These are phyloP conservation scores for Nothoprocta perdicaria DNA, from an alignment of 2,113 vertebrate genomes.

Conservation along the genomic window DNA sequence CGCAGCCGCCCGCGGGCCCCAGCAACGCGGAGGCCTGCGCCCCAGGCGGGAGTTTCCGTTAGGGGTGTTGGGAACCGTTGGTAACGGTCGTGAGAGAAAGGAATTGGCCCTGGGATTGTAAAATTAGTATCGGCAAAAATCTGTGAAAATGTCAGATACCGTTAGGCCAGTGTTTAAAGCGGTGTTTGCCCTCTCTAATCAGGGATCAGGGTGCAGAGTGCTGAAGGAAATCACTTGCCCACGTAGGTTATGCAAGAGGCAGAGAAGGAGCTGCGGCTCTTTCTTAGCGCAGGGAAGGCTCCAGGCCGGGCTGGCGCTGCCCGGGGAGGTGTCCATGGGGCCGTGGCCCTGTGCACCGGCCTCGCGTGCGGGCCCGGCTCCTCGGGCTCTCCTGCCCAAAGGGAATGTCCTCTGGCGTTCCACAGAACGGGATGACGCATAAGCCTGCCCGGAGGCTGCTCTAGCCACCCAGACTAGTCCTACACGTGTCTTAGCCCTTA, in stretches of 20 bases:
- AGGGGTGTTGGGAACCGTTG: neutral
- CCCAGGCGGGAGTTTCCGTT: neutral
- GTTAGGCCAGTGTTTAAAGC: neutral
- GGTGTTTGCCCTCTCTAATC: neutral
- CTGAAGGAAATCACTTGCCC: neutral
- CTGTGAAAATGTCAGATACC: neutral
- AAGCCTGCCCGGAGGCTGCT: neutral
- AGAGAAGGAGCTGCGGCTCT: neutral
- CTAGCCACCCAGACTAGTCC: neutral
- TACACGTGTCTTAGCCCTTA: neutral
- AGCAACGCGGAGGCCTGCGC: neutral
- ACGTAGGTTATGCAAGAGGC: neutral
- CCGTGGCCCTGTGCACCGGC: too few relatives aligned
- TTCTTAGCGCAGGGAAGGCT: neutral
- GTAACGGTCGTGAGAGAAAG: neutral
- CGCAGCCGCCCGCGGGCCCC: too few relatives aligned
- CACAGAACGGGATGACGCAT: neutral
- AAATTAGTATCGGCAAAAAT: neutral
- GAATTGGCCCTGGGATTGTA: neutral
- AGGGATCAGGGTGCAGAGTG: neutral
- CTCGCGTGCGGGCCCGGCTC: neutral
- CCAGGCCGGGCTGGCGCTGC: neutral
- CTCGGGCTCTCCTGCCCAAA: neutral
- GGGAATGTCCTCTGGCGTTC: neutral
- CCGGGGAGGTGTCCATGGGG: too few relatives aligned